Base-by-base conservation (phyloP, 2,113 vertebrate species). In the Tympanuchus pallidicinctus region DNA sequence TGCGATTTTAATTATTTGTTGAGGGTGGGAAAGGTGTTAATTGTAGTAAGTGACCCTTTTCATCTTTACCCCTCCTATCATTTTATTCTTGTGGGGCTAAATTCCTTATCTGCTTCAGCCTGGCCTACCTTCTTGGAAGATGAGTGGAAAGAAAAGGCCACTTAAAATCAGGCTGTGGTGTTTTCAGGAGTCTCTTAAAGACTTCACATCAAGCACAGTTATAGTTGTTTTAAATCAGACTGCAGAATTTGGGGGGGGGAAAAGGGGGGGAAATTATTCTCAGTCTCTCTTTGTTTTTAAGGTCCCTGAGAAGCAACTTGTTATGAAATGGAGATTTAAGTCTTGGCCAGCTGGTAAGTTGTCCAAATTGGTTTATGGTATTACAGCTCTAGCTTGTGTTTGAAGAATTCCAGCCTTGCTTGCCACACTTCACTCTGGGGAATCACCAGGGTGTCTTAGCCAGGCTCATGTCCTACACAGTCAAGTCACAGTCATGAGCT, bases 301-400 rank as follows among this genome's bases (percentile, higher is more conserved):
- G 99, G 98, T 99, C 57, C 98, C 98, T 7, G 98, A 99, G 89
- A 98, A 98, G 92, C 98, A 98, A 63, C 99, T 99, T 50, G 95
- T 97, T 36, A 99, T 99, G 99, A 99, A 98, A 79, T 99, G 99
- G 99, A 98, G 98, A 97, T 99, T 98, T 97, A 99, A 98, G 93
- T 98, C 98, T 28, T 99, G 99, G 99, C 99, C 99, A 77, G 97
- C 97, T 56, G 98, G 99, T 99, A 98, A 85, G 98, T 96, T 86
- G 57, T 88, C 75, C 30, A 88, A 27, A 89, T 92, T 19, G 11
- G 56, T 47, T 21, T 67, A 0, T 45, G 32, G 11, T 64, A 20
- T 75, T 87, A 42, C 52, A 71, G 38, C 48, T 34, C 4, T 86
- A 77, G 75, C 30, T 34, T 61, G 17, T 70, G 32, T 63, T 73